Conservation (phyloP, 2,888 invertebrate genomes). For the Clitarchus hookeri region DNA sequence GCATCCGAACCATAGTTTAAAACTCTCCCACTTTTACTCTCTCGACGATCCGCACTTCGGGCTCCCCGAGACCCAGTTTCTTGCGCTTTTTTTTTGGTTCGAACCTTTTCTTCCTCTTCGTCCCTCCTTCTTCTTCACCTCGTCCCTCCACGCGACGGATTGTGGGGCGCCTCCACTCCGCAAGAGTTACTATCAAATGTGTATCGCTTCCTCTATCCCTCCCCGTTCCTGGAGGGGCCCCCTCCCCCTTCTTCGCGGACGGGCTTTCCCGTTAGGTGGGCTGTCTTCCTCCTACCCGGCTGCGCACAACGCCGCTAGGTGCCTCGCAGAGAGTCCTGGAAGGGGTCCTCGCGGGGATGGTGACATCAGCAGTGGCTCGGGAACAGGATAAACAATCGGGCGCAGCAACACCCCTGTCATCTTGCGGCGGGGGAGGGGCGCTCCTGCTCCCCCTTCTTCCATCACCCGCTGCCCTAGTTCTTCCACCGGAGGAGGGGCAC, state of each 20-base stretch:
- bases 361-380: background rate
- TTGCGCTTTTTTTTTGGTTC: background rate
- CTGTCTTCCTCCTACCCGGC: conserved; percentile 22
- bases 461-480: background rate
- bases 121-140: conserved; percentile 17
- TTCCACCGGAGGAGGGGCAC: conserved; percentile 8
- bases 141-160: conserved; percentile 2
- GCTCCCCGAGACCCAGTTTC: conserved; percentile 22
- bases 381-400: background rate
- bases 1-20: conserved; percentile 35
- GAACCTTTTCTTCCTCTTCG: background rate
- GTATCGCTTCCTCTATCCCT: conserved; percentile 25
- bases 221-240: background rate
- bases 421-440: background rate
- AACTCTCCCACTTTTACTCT: conserved; percentile 35
- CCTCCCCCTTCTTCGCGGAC: background rate
- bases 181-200: conserved; percentile 23
- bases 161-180: conserved; percentile 8
- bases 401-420: background rate
- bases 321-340: background rate
- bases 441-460: background rate
- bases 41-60: conserved; percentile 16
- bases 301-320: background rate
- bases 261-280: conserved; percentile 23
- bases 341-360: background rate